Evolutionary conservation across 2,888 invertebrate genomes (phyloP), one percentile per base, ranked within the genome.

Genomic region (Diaperis boleti): DNA sequence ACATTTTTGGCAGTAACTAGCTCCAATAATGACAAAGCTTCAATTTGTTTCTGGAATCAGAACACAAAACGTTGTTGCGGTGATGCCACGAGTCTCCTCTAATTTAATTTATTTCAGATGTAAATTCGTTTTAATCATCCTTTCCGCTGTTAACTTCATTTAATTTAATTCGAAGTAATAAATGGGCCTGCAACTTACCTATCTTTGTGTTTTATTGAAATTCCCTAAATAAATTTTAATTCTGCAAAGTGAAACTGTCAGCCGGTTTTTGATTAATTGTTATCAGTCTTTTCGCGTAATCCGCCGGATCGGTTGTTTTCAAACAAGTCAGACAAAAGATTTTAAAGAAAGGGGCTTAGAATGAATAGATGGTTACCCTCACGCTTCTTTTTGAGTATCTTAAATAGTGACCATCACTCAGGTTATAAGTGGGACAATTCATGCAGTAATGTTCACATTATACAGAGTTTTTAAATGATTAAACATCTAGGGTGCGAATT

Each of bases 191-290:
- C 26, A 47, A 47, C 31, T 47, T 15, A 44, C 44, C 26, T 44
- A 47, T 47, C 47, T 47, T 31, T 31, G 47, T 47, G 47, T 47
- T 47, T 47, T 47, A 47, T 47, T 37, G 50, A 20, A 50, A 50
- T 50, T 50, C 33, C 20, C 10, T 10, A 33, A 50, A 50, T 37
- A 50, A 50, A 50, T 50, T 50, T 11, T 3, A 50, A 50, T 35
- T 37, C 35, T 31, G 50, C 50, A 50, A 50, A 50, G 50, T 50
- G 35, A 35, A 35, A 50, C 50, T 50, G 50, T 50, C 50, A 50
- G 33, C 29, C 35, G 8, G 35, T 35, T 17, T 47, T 31, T 50
- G 50, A 50, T 50, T 50, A 50, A 50, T 50, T 47, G 35, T 35
- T 22, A 44, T 22, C 15, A 31, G 35, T 11, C 22, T 20, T 31